phyloP scores from a whole-genome alignment of 2,888 invertebrate genomes.

The Ochropleura leucogaster region DNA sequence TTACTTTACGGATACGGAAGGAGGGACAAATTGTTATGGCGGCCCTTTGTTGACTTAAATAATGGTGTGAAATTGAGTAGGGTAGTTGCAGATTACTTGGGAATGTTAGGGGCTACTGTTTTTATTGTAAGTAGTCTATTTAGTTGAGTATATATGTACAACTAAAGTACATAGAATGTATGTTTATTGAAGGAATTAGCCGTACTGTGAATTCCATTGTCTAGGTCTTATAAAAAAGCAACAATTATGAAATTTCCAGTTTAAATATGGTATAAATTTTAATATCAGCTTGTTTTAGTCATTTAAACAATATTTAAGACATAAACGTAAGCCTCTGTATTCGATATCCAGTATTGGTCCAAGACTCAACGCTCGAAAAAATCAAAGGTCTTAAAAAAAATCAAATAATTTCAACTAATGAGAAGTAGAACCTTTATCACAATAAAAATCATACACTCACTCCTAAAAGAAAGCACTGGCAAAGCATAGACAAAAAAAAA shows the following conservation, averaged over 20 bases:
- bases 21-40: constrained; percentile 75
- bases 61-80: constrained; percentile 80
- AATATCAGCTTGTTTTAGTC: not conserved
- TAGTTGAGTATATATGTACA: constrained; percentile 25
- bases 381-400: not conserved
- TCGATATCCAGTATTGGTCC: constrained; percentile 33
- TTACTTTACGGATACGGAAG: constrained; percentile 77
- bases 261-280: not conserved
- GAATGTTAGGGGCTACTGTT: constrained; percentile 43
- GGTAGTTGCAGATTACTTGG: constrained; percentile 64
- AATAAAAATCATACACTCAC: not conserved
- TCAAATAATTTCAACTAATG: not conserved
- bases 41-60: constrained; percentile 84
- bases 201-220: not conserved
- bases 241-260: not conserved
- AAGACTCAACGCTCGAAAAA: not conserved
- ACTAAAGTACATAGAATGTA: not conserved
- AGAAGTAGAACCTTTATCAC: not conserved
- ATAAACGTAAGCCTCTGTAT: constrained; percentile 37
- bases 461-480: not conserved
- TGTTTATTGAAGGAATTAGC: not conserved
- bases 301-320: constrained; percentile 14
- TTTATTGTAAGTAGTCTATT: constrained; percentile 48
- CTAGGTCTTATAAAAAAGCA: not conserved
- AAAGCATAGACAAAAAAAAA: constrained; percentile 23